phyloP scores from a whole-genome alignment of 2,113 vertebrate species.

The Hippocampus guttulatus region DNA sequence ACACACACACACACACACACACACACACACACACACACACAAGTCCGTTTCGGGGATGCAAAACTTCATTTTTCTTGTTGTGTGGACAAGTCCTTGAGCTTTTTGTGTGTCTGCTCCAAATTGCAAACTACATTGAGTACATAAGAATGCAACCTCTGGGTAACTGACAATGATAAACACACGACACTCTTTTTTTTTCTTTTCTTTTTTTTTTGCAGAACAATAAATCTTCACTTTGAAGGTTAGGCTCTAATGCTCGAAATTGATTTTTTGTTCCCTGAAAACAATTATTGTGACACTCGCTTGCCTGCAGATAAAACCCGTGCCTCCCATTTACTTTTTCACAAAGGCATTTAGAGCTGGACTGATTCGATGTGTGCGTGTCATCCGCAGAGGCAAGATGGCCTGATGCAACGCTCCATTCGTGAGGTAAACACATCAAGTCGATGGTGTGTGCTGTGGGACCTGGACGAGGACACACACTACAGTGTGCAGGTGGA shows the following conservation, averaged over 20 bases:
- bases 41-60: constrained; percentile 7
- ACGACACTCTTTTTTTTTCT: not conserved
- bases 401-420: constrained; percentile 90
- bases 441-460: constrained; percentile 88
- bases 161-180: not conserved
- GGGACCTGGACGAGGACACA: constrained; percentile 91
- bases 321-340: not conserved
- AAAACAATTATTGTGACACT: constrained; percentile 17
- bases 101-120: not conserved
- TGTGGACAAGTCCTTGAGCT: not conserved
- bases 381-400: constrained; percentile 78
- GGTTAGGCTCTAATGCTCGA: not conserved
- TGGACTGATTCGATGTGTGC: not conserved
- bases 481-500: constrained; percentile 87
- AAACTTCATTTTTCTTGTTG: constrained; percentile 1
- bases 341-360: not conserved
- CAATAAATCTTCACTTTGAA: not conserved
- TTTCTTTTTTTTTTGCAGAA: not conserved
- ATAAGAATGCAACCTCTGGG: not conserved
- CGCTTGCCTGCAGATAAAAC: constrained; percentile 29
- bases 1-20: not conserved
- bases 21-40: not conserved
- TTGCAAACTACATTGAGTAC: not conserved
- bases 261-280: constrained; percentile 8
- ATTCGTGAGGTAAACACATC: constrained; percentile 97